phyloP scores from a whole-genome alignment of 2,113 vertebrate genomes.

The Turnix velox region DNA sequence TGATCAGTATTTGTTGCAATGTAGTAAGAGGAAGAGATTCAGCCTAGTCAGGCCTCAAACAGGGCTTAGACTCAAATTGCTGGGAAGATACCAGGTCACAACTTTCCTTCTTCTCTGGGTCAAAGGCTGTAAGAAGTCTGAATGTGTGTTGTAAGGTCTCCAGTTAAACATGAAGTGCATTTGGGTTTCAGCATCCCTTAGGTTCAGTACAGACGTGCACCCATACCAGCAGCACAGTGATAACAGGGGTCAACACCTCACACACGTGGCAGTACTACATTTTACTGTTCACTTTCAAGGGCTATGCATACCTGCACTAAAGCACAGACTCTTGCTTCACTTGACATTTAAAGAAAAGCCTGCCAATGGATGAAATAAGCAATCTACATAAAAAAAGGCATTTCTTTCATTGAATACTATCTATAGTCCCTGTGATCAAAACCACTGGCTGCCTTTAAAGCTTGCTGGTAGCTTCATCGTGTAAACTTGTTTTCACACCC shows the following conservation, averaged over 20 bases:
- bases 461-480: neutral
- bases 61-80: neutral
- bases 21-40: neutral
- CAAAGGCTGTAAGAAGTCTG: neutral
- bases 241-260: neutral
- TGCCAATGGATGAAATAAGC: neutral
- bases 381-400: neutral
- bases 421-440: neutral
- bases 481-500: neutral
- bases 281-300: neutral
- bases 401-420: neutral
- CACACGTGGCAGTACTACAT: accelerated
- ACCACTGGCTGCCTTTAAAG: neutral
- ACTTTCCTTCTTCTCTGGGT: neutral
- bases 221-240: neutral
- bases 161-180: neutral
- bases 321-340: neutral
- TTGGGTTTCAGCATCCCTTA: neutral
- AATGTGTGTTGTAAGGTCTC: neutral
- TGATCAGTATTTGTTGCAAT: neutral
- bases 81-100: neutral
- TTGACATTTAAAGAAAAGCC: neutral
- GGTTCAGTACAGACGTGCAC: neutral
- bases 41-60: neutral
- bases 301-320: neutral